Evolutionary conservation across 1,140 invertebrate genomes (phyloP).

Genomic region (Trichogramma pretiosum): DNA sequence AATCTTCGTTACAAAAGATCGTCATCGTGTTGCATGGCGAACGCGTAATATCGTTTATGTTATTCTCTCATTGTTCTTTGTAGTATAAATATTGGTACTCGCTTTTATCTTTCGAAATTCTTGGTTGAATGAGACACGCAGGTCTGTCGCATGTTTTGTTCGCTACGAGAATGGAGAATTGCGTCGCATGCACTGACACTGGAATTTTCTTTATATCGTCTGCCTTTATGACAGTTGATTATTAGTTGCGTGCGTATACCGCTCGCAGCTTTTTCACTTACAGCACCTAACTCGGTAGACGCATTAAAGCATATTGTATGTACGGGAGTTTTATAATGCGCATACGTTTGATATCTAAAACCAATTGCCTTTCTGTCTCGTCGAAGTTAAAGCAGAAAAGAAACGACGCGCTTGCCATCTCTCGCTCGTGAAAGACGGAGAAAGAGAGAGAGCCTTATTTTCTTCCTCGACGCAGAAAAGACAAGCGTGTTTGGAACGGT

Average conservation of each 20-base stretch:
- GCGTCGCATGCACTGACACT: no score
- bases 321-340: neutral
- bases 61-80: no score
- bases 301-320: no score
- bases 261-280: neutral
- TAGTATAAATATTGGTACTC: neutral
- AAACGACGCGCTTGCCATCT: neutral
- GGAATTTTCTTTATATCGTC: no score
- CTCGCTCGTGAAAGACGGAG: neutral
- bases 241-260: no score
- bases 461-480: neutral
- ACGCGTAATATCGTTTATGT: no score
- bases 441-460: neutral
- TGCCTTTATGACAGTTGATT: constrained; percentile 4
- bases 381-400: neutral
- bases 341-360: constrained; percentile 15
- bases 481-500: neutral
- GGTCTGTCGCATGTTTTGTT: no score
- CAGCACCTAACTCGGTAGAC: neutral
- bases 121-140: no score
- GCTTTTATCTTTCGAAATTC: neutral
- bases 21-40: no score
- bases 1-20: constrained; percentile 7
- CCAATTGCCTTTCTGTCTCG: constrained; percentile 12
- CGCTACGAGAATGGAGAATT: no score